These are phyloP conservation scores for Bradynema listronoti DNA, from an alignment of 1,140 invertebrate species.

Conservation along the genomic window DNA sequence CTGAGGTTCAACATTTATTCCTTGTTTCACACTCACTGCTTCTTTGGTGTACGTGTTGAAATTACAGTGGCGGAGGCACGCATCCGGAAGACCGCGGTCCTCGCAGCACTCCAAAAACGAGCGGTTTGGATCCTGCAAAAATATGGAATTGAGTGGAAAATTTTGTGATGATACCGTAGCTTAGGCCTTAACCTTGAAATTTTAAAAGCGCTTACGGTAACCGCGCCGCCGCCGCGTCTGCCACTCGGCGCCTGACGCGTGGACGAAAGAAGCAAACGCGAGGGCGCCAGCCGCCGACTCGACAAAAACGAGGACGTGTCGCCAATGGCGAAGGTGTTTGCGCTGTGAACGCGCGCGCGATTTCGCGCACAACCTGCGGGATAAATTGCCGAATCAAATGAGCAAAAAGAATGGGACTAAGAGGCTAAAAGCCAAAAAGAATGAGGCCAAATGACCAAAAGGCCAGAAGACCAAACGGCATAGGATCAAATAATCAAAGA, in stretches of 20 bases:
- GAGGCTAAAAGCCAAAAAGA: too few relatives aligned
- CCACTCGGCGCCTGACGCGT: too few relatives aligned
- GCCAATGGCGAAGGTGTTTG: slow-evolving; percentile 17
- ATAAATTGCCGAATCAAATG: too few relatives aligned
- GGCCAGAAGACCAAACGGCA: too few relatives aligned
- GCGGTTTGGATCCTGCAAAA: slow-evolving; percentile 40
- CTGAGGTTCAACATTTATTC: too few relatives aligned
- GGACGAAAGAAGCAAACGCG: background rate
- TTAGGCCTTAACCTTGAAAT: background rate
- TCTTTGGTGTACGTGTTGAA: slow-evolving; percentile 50
- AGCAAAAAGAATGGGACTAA: too few relatives aligned
- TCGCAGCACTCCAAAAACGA: slow-evolving; percentile 44
- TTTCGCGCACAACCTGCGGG: slow-evolving; percentile 20
- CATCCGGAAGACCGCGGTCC: slow-evolving; percentile 49
- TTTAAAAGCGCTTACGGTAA: background rate
- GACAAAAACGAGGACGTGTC: slow-evolving; percentile 7
- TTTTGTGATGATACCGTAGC: background rate
- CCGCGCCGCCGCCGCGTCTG: too few relatives aligned
- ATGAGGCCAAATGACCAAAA: too few relatives aligned
- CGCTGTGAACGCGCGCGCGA: slow-evolving; percentile 25
- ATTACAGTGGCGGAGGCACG: slow-evolving; percentile 49
- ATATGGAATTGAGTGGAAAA: background rate
- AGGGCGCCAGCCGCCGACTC: background rate
- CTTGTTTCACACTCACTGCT: slow-evolving; percentile 37
- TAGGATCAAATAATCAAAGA: too few relatives aligned